These are phyloP conservation scores for Ctenodactylus gundi DNA, from an alignment of 2,113 vertebrate genomes.

Conservation along the genomic window DNA sequence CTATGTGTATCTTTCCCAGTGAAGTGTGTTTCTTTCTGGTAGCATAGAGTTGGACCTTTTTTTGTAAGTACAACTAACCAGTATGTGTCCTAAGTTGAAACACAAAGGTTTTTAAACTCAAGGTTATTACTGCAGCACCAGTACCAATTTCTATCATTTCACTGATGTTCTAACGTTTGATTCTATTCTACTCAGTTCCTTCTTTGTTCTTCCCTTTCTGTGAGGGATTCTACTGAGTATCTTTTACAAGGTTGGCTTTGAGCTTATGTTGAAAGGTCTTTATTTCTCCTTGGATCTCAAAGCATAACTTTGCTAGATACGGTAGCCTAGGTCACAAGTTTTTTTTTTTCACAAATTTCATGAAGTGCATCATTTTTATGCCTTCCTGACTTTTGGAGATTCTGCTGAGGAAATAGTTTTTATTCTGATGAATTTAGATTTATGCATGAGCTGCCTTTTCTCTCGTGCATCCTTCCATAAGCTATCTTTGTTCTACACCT, in stretches of 20 bases:
- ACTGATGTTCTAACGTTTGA: neutral
- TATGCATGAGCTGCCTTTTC: neutral
- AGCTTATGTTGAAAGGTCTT: neutral
- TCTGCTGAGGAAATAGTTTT: no score
- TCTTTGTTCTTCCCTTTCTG: neutral
- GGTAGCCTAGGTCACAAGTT: neutral
- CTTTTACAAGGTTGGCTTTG: neutral
- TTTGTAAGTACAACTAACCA: no score
- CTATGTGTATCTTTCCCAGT: neutral
- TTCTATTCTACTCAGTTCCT: neutral
- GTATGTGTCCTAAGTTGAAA: no score
- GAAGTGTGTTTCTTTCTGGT: neutral
- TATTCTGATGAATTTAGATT: neutral
- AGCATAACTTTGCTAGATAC: neutral
- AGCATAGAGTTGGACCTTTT: no score
- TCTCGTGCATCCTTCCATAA: no score
- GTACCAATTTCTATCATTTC: neutral
- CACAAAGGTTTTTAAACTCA: neutral
- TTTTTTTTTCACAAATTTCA: neutral
- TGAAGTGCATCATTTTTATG: neutral
- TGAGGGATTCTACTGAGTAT: neutral
- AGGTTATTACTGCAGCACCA: neutral
- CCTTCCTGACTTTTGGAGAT: neutral
- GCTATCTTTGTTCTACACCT: neutral
- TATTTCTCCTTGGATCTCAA: neutral